Evolutionary conservation across 1,140 invertebrate species (phyloP).

Genomic region (Melipona quadrifasciata): DNA sequence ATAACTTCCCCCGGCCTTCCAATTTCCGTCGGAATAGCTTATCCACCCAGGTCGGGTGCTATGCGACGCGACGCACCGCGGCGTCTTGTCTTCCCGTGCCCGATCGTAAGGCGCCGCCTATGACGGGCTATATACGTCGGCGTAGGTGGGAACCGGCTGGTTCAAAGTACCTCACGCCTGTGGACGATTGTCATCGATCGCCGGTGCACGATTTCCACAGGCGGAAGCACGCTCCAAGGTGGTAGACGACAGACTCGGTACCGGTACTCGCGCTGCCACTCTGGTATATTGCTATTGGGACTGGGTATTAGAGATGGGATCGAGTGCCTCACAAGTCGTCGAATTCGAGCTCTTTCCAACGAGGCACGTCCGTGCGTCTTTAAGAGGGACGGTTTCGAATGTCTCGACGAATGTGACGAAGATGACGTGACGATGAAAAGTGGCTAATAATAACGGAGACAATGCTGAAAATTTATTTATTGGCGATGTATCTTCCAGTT

Average conservation of each 20-base stretch:
- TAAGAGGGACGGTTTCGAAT: no score
- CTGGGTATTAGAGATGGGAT: no score
- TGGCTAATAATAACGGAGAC: no score
- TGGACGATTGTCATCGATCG: conserved; percentile 62
- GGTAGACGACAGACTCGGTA: conserved; percentile 1
- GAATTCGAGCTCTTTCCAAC: no score
- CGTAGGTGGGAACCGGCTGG: conserved; percentile 46
- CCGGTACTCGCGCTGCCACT: not conserved
- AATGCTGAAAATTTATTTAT: no score
- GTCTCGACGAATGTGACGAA: no score
- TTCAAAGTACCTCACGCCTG: conserved; percentile 48
- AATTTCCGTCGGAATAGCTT: conserved; percentile 50
- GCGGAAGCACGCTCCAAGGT: conserved; percentile 31
- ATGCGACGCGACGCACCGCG: not conserved
- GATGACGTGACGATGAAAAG: no score
- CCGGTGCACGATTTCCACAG: conserved; percentile 30
- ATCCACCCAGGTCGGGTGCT: not conserved
- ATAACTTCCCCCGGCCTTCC: conserved; percentile 28
- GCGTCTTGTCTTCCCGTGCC: conserved; percentile 1
- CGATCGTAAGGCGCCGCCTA: conserved; percentile 23
- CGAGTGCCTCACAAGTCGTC: no score
- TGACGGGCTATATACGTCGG: conserved; percentile 1
- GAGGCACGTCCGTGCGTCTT: no score
- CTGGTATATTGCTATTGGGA: no score
- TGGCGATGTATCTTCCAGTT: no score